Base-by-base conservation (phyloP, 1,140 invertebrate genomes). In the Pseudomyrmex cubaensis region DNA sequence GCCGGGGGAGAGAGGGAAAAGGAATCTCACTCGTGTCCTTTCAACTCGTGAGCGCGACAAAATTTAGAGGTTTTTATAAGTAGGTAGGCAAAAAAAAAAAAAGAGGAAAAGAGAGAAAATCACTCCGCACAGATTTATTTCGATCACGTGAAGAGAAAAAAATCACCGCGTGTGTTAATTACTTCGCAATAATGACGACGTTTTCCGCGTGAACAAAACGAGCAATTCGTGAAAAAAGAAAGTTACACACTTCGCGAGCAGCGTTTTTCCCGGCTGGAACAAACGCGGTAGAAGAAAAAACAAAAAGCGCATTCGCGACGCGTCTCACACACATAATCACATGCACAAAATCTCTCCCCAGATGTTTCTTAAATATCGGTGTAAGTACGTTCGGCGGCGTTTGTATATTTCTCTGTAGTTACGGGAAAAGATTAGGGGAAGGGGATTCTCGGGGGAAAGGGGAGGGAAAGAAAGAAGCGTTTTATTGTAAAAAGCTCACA, bases 401-500 rank as follows among this genome's bases (percentile, higher is more conserved):
- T 35, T 35, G 35, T 35, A 35, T 35, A 35, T 83, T 72, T 88
- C 59, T 67, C 72, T 72, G 74, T 75, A 82, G 74, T 1, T 87
- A 59, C 69, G 69, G 63, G 61, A 69, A 76, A 72, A 57, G 0
- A 35, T 25, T 25, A 5, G 25, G 3, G 25, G 25, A 22, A 22
- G 5, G 4, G 4, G 35, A 0, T 2, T 35, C 25, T 7, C 35
- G 35, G 48, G 4, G 22, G 59, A 57, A 15, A 54, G 13, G 46
- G 35, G 56, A 57, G 56, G 12, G 50, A 15, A 50, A 48, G 15
- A 64, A 15, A n/a, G 69, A 61, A 84, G 84, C 69, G 46, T 52
- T 87, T 83, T 83, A 87, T 83, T 83, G 82, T 86, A 88, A 90
- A 91, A 90, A 89, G 89, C 89, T 92, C 87, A 93, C 85, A 90